Base-by-base conservation (phyloP, 1,140 invertebrate species). In the Sycophila sp. region DNA sequence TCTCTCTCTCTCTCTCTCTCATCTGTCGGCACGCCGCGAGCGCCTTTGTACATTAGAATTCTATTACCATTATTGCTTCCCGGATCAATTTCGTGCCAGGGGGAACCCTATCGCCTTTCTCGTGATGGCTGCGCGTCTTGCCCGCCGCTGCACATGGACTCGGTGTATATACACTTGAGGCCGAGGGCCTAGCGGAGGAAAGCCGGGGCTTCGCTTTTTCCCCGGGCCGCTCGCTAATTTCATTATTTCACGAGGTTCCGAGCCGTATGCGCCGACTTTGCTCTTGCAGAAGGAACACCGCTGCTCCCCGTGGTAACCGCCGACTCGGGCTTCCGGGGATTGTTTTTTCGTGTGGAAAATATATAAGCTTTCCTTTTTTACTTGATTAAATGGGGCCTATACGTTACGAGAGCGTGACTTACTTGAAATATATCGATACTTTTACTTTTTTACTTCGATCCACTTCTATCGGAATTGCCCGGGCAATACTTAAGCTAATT, bases 1-100 rank as follows among this genome's bases (percentile, higher is more conserved):
- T 36, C 30, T 42, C 2, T 53, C 22, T 24, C n/a, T 6, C 34
- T 30, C 26, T 40, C 58, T 42, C 17, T 3, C 17, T 67, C 53
- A 15, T 67, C 53, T 32, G 24, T n/a, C 22, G 60, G 45, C 10
- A 15, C 45, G 36, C 26, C 51, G 13, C 19, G n/a, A n/a, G 32
- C 45, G 45, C 53, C 53, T 58, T 32, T 42, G 4, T 42, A n/a
- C 56, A 69, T 51, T 69, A 60, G 51, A 69, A 51, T 69, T 53
- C 32, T 69, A 69, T 60, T 60, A 60, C 66, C 40, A 60, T 60
- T 60, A 69, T 69, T 69, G 55, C 56, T 32, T 38, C 17, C 22
- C 22, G 55, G 45, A 40, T 60, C 42, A 49, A 47, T 59, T 68
- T 45, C 24, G 28, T n/a, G n/a, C n/a, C n/a, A 56, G 22, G 17